Evolutionary conservation across 2,888 invertebrate genomes (phyloP), one percentile per base, ranked within the genome.

Genomic region (Myathropa florea): DNA sequence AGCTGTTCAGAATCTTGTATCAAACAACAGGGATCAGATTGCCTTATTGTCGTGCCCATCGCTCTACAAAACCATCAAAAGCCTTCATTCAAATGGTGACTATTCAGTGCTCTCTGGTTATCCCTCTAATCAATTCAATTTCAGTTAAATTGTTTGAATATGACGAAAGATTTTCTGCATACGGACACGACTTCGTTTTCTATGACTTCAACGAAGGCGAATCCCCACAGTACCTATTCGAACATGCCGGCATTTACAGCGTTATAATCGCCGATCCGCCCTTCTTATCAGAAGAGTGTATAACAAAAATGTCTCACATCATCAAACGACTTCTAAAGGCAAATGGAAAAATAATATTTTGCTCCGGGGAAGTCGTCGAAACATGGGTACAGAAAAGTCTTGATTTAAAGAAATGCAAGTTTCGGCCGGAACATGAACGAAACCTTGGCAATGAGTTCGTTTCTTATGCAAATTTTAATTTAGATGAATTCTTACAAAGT

Each of bases 221-320:
- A 64, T 90, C 97, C 14, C 95, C 96, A 0, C 91, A 93, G 36
- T 94, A 96, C 12, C 93, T 95, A 14, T 89, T 93, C 1, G 93
- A 89, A 0, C 89, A 90, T 28, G 83, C 88, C 6, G 82, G 93
- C 24, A 91, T 93, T 61, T 98, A 96, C 91, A 97, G 98, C 92
- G 91, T 99, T 26, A 96, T 99, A 0, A 94, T 99, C 72, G 97
- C 96, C 0, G 99, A 99, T 93, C 99, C 99, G 0, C 99, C 99
- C 0, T 99, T 98, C 93, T 93, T 99, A 2, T 96, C 98, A 0
- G 96, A 97, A 89, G 98, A 98, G 91, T 99, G 99, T 92, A 94
- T 98, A 64, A 94, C 95, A 0, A 98, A 98, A 93, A 96, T 96
- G 0, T 94, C 97, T 0, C 93, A 95, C 79, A 97, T 97, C 0